Evolutionary conservation across 2,888 invertebrate genomes (phyloP).

Genomic region (Epirrhoe tristata): DNA sequence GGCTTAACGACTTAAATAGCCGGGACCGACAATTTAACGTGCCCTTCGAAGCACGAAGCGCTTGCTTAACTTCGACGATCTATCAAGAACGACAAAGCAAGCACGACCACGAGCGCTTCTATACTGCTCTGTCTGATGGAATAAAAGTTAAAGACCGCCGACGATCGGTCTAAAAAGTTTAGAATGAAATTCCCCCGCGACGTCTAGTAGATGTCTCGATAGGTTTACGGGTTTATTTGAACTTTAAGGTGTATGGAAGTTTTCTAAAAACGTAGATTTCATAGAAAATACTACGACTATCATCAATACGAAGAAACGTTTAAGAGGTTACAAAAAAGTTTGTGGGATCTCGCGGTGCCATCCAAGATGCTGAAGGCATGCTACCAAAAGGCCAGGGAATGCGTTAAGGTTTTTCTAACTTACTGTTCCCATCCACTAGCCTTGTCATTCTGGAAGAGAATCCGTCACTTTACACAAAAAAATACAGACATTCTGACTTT

Average conservation of each 20-base stretch:
- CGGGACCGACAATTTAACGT: no score
- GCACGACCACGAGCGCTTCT: no score
- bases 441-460: neutral
- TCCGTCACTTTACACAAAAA: neutral
- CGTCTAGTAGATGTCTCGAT: constrained; percentile 14
- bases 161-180: constrained; percentile 8
- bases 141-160: neutral
- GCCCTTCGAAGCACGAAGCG: no score
- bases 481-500: constrained; percentile 2
- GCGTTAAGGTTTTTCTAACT: neutral
- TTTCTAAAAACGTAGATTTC: neutral
- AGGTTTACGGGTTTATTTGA: constrained; percentile 10
- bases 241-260: constrained; percentile 1
- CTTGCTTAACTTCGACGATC: no score
- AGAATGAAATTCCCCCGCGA: constrained; percentile 5
- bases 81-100: no score
- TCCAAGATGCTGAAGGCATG: neutral
- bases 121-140: neutral
- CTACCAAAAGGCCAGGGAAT: neutral
- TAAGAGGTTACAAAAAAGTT: no score
- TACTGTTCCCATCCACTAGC: neutral
- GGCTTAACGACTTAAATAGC: no score
- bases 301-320: no score
- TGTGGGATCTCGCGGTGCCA: no score
- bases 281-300: neutral